Evolutionary conservation across 2,797 vertebrate genomes (phyloP).

Genomic region (Gymnoscopelus microlampas): DNA sequence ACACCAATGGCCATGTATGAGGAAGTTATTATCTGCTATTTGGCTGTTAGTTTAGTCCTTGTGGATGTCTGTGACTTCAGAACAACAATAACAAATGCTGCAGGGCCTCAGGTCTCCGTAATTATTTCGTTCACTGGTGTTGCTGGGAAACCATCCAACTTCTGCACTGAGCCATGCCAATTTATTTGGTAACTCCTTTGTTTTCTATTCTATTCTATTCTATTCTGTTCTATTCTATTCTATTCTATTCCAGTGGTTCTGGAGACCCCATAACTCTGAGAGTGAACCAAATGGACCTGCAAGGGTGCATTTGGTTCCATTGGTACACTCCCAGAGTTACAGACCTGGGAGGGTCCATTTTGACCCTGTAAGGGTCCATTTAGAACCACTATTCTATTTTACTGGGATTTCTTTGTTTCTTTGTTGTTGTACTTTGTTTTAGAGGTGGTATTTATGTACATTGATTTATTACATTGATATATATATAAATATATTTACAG

Average conservation of each 20-base stretch:
- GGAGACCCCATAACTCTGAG: too few species aligned
- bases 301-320: too few species aligned
- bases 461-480: too few species aligned
- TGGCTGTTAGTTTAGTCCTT: background rate
- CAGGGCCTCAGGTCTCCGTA: background rate
- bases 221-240: background rate
- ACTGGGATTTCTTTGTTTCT: too few species aligned
- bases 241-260: background rate
- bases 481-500: too few species aligned
- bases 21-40: conserved; percentile 20
- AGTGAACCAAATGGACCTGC: too few species aligned
- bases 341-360: too few species aligned
- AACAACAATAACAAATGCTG: conserved; percentile 13
- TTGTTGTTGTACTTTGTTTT: background rate
- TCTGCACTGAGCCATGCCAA: background rate
- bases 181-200: background rate
- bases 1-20: conserved; percentile 16
- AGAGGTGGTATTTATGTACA: background rate
- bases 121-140: conserved; percentile 4
- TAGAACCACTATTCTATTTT: too few species aligned
- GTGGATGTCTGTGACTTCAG: conserved; percentile 5
- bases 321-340: too few species aligned
- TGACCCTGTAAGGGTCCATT: too few species aligned
- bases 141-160: background rate
- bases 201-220: background rate